Evolutionary conservation across 2,888 invertebrate genomes (phyloP).

Genomic region (Drosophila pseudotakahashii): DNA sequence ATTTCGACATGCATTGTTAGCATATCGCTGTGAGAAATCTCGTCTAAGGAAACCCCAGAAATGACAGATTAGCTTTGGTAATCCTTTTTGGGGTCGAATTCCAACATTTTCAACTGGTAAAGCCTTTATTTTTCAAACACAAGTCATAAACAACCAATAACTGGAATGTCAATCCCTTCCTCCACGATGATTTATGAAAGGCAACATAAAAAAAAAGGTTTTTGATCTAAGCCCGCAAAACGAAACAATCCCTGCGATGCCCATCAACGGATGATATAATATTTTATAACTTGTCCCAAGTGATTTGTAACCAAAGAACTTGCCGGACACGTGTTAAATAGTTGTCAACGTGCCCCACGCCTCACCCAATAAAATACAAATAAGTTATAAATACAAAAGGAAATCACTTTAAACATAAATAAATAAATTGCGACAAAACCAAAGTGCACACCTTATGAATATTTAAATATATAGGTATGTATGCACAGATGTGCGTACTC

Average conservation of each 20-base stretch:
- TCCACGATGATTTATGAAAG: conserved; percentile 25
- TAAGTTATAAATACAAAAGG: conserved; percentile 20
- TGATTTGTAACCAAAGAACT: conserved; percentile 48
- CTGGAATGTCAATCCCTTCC: conserved; percentile 33
- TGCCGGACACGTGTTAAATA: conserved; percentile 45
- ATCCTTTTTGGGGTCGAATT: conserved; percentile 31
- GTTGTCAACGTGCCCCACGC: conserved; percentile 47
- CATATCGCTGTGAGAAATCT: not conserved
- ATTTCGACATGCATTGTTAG: conserved; percentile 24
- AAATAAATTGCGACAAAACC: conserved; percentile 71
- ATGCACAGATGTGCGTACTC: conserved; percentile 6
- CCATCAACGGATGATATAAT: conserved; percentile 33
- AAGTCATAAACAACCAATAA: conserved; percentile 43
- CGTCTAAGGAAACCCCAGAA: not conserved
- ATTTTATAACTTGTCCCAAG: conserved; percentile 43
- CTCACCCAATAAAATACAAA: conserved; percentile 56
- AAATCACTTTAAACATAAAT: conserved; percentile 60
- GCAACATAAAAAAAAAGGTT: not conserved
- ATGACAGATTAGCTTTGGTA: conserved; percentile 37
- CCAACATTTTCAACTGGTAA: conserved; percentile 2
- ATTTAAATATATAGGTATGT: conserved; percentile 61
- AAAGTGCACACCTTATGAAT: conserved; percentile 79
- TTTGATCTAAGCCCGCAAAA: conserved; percentile 18
- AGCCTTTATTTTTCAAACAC: conserved; percentile 30
- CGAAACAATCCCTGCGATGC: conserved; percentile 29